These are phyloP conservation scores for Capreolus pygargus DNA, from an alignment of 2,113 vertebrate species.

Conservation along the genomic window DNA sequence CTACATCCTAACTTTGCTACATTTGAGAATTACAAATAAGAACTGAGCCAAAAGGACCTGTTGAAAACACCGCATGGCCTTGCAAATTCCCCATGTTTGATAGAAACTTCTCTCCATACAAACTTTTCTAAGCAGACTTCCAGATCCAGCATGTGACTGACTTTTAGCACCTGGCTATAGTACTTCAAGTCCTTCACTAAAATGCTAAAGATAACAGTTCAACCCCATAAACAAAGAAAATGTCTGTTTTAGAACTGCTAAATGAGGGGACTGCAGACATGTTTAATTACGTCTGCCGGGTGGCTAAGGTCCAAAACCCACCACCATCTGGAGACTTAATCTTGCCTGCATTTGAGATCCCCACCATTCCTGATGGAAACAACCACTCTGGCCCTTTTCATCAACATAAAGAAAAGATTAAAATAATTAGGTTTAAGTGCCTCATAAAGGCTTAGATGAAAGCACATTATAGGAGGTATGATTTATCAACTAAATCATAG, in stretches of 20 bases:
- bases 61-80: neutral
- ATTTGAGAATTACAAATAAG: neutral
- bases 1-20: neutral
- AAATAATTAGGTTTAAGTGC: conserved; percentile 48
- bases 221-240: conserved; percentile 3
- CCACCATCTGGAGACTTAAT: conserved; percentile 68
- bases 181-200: conserved; percentile 46
- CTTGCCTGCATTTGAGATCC: conserved; percentile 53
- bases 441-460: conserved; percentile 60
- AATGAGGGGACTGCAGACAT: conserved; percentile 12
- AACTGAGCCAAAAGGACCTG: neutral
- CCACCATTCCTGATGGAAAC: conserved; percentile 44
- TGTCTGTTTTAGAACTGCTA: conserved; percentile 30
- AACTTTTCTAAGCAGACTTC: conserved; percentile 26
- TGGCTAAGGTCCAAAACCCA: conserved; percentile 65
- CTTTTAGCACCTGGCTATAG: neutral
- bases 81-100: neutral
- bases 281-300: neutral
- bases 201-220: neutral
- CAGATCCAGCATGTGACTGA: neutral
- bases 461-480: conserved; percentile 17
- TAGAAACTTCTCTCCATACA: neutral
- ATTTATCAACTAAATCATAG: neutral
- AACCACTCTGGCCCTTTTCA: conserved; percentile 47
- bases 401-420: conserved; percentile 71